Percentiles rank a stretch among this genome's conserved stretches.
These are phyloP conservation scores for Elysia crispata DNA, from an alignment of 2,888 invertebrate species.

Conservation along the genomic window DNA sequence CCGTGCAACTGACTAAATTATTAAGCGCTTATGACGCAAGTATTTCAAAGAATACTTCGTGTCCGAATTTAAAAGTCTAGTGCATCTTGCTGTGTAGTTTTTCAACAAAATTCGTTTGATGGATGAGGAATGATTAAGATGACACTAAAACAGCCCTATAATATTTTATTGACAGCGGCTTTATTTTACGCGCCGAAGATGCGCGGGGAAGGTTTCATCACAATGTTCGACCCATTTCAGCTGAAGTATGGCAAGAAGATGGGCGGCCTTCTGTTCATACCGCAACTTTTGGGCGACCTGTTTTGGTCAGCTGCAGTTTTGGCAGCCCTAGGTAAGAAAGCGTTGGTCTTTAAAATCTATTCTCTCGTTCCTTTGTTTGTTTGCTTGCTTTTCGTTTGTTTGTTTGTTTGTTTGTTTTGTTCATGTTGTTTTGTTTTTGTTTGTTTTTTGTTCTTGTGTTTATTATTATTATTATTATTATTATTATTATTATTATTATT, in stretches of 20 bases:
- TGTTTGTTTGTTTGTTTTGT: too few relatives aligned
- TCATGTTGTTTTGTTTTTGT: too few relatives aligned
- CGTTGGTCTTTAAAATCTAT: neutral
- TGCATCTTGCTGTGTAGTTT: too few relatives aligned
- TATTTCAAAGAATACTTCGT: too few relatives aligned
- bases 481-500: neutral
- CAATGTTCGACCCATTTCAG: constrained; percentile 73
- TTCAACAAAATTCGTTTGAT: too few relatives aligned
- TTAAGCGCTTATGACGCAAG: too few relatives aligned
- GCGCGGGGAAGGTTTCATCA: constrained; percentile 66
- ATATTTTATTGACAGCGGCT: constrained; percentile 60
- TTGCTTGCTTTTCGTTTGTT: neutral
- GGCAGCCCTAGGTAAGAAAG: constrained; percentile 66
- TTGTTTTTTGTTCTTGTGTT: too few relatives aligned
- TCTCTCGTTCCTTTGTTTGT: neutral
- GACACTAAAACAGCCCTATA: neutral
- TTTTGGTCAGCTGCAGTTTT: constrained; percentile 74
- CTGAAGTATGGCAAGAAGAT: constrained; percentile 66
- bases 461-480: neutral
- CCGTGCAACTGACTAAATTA: too few relatives aligned
- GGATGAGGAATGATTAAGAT: neutral
- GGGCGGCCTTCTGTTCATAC: constrained; percentile 69
- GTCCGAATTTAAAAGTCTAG: too few relatives aligned
- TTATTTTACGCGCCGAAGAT: constrained; percentile 69
- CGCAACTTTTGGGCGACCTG: constrained; percentile 70